These are phyloP conservation scores for Genyomyrus donnyi DNA, from an alignment of 2,113 vertebrate species.

Conservation along the genomic window DNA sequence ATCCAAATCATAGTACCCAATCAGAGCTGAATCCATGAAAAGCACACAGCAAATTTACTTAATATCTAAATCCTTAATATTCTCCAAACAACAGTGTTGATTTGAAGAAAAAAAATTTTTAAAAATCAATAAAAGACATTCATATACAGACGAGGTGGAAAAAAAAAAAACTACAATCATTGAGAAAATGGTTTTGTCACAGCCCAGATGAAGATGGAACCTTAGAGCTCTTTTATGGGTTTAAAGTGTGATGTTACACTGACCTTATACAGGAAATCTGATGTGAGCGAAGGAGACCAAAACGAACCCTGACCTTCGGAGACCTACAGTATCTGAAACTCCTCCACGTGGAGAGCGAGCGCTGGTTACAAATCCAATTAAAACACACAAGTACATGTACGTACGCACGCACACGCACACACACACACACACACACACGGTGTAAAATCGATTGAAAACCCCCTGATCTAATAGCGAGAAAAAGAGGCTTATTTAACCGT, in stretches of 20 bases:
- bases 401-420: background rate
- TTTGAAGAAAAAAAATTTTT: too few relatives aligned
- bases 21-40: background rate
- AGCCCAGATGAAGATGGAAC: background rate
- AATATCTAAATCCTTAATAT: background rate
- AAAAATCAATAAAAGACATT: background rate
- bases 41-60: background rate
- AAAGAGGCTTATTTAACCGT: constrained; percentile 50
- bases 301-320: background rate
- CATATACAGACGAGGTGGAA: background rate
- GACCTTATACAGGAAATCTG: constrained; percentile 3
- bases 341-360: background rate
- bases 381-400: background rate
- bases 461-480: background rate
- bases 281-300: background rate
- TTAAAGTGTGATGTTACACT: background rate
- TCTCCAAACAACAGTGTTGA: background rate
- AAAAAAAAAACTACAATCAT: background rate
- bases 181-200: background rate
- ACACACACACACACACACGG: background rate
- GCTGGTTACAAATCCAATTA: background rate
- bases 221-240: background rate
- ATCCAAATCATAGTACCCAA: background rate
- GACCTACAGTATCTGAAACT: constrained; percentile 28
- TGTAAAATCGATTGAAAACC: background rate